Base-by-base conservation (phyloP, 1,140 invertebrate genomes). In the Heterodera schachtii region DNA sequence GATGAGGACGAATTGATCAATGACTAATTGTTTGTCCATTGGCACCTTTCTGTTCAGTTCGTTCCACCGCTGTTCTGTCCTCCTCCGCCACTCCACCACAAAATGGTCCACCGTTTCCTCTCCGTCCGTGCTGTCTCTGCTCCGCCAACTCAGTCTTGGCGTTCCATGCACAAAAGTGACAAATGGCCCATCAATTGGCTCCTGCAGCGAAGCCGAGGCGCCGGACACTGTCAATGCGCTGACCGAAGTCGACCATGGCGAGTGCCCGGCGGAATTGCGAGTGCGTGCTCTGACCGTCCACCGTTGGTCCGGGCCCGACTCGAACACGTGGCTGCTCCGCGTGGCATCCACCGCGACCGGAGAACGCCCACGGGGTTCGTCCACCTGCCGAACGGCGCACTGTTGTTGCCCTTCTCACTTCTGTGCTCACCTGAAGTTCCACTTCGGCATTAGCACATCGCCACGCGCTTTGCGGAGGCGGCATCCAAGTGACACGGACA, bases 381-480 rank as follows among this genome's bases (percentile, higher is more conserved):
- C 88, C 11, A 89, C 82, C 79, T 87, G 83, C 43, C 31, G 31
- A 31, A 31, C 31, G 31, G 31, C 31, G 31, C 31, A 31, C 31
- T 31, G 49, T 52, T 52, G 57, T 9, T 77, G 66, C 49, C 31
- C 31, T 31, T 31, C 31, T 31, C 31, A 31, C 31, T 31, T 31
- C 31, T 31, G 31, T 41, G 31, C 46, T 16, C 31, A 84, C 79
- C n/a, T 86, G 80, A 31, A 87, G 79, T 66, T 88, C 87, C 44
- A 89, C 79, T 47, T 85, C 60, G 41, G 86, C 76, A 75, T 75
- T 76, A 19, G 78, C 78, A 79, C 89, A 90, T 31, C 86, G 85
- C 88, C 89, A 90, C n/a, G 82, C 83, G 73, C 78, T 85, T 81
- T 89, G 87, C 13, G 85, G 83, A 49, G 89, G 89, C 5, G 86